Evolutionary conservation across 2,113 vertebrate genomes (phyloP).

Genomic region (Hydropotes inermis): DNA sequence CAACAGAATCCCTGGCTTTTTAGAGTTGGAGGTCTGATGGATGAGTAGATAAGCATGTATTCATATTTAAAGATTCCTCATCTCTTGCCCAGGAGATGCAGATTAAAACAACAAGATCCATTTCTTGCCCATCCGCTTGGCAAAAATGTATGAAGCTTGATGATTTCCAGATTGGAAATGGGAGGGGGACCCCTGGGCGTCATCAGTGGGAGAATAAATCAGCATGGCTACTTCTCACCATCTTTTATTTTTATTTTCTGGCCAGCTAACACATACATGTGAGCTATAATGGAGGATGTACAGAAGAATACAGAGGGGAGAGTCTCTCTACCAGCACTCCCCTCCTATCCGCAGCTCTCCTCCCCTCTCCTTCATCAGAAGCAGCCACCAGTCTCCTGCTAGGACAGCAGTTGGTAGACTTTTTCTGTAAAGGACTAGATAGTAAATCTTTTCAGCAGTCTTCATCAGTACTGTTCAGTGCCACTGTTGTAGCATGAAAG

Average conservation of each 20-base stretch:
- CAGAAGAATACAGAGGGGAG: background rate
- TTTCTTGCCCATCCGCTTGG: background rate
- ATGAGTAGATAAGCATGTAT: background rate
- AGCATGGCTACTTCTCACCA: background rate
- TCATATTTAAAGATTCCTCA: background rate
- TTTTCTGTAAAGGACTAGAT: background rate
- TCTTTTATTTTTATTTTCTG: background rate
- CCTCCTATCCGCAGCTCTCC: background rate
- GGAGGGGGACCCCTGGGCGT: background rate
- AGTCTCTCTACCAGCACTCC: background rate
- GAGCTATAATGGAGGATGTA: background rate
- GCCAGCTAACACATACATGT: fast-evolving
- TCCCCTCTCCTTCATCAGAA: background rate
- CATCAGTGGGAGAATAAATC: background rate
- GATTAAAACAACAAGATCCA: background rate
- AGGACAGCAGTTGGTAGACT: background rate
- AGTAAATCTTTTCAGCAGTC: background rate
- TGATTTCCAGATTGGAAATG: background rate
- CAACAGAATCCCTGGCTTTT: background rate
- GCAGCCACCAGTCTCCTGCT: background rate
- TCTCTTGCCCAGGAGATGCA: background rate
- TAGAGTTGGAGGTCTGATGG: background rate
- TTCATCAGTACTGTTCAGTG: background rate
- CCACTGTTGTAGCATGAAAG: fast-evolving
- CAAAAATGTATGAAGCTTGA: background rate